A percentile compares a stretch with the other conserved stretches of the same genome.
Conservation (phyloP, 2,797 vertebrate genomes). For the Eleutherodactylus coqui region DNA sequence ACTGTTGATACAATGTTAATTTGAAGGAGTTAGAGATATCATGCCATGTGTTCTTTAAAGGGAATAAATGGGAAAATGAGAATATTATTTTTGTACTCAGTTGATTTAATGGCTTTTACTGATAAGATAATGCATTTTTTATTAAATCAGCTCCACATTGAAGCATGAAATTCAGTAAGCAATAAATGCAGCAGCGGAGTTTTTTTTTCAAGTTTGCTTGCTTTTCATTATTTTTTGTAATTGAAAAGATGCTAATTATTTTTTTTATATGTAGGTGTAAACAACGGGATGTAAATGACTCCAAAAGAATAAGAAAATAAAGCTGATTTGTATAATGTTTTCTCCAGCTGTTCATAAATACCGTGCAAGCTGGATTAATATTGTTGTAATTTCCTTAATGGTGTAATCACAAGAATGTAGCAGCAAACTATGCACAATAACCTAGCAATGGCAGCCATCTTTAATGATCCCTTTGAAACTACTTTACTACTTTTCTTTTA, state of each 20-base stretch:
- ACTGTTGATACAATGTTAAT: background rate
- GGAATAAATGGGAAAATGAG: slow-evolving; percentile 17
- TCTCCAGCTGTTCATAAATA: slow-evolving; percentile 60
- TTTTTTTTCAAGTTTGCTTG: slow-evolving; percentile 28
- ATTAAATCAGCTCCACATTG: slow-evolving; percentile 30
- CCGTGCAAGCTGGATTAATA: slow-evolving; percentile 46
- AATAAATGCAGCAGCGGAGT: background rate
- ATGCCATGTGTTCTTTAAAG: slow-evolving; percentile 1
- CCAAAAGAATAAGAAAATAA: slow-evolving; percentile 43
- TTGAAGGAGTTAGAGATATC: background rate
- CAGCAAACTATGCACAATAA: slow-evolving; percentile 34
- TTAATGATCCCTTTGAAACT: slow-evolving; percentile 45
- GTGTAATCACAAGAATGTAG: slow-evolving; percentile 24
- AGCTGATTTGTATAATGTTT: slow-evolving; percentile 55
- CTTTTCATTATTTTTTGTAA: slow-evolving; percentile 48
- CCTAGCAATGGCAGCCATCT: slow-evolving; percentile 25
- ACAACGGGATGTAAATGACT: slow-evolving; percentile 36
- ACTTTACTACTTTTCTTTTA: slow-evolving; percentile 28
- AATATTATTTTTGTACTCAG: slow-evolving; percentile 17
- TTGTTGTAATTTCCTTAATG: slow-evolving; percentile 47
- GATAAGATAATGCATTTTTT: slow-evolving; percentile 47
- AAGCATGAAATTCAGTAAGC: slow-evolving; percentile 33
- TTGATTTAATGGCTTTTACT: slow-evolving; percentile 28
- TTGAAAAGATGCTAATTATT: slow-evolving; percentile 44
- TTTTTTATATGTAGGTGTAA: slow-evolving; percentile 50